Percentiles rank a stretch among this genome's conserved stretches.
phyloP scores from a whole-genome alignment of 1,140 invertebrate genomes.

The Alviniconcha marisindica region DNA sequence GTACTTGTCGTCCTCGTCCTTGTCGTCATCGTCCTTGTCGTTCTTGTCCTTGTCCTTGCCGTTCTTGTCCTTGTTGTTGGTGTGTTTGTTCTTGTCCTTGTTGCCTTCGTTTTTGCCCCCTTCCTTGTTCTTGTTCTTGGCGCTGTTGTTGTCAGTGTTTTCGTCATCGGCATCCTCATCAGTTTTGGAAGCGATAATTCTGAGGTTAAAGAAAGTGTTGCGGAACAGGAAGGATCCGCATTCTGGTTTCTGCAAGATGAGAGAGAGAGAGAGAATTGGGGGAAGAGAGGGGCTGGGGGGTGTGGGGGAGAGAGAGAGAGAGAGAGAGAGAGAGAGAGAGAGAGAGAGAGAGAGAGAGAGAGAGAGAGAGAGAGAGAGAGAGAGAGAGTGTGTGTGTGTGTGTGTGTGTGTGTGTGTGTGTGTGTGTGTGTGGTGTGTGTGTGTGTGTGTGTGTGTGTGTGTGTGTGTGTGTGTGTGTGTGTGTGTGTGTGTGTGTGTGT shows the following conservation, averaged over 20 bases:
- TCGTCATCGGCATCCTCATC: background rate
- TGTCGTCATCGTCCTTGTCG: background rate
- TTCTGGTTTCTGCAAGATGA: slow-evolving; percentile 15
- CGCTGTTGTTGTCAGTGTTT: background rate
- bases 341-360: background rate
- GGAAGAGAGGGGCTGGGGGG: background rate
- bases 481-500: too few species aligned
- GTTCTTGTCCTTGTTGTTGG: background rate
- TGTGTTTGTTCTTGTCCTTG: background rate
- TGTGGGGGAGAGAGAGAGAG: background rate
- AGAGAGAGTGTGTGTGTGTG: too few species aligned
- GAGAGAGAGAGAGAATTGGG: background rate
- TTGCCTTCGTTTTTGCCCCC: background rate
- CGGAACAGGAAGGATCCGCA: slow-evolving; percentile 23
- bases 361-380: background rate
- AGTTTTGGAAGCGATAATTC: background rate
- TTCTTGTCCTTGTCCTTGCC: background rate
- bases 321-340: background rate
- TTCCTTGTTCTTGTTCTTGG: background rate
- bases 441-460: too few species aligned
- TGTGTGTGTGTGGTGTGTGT: too few species aligned
- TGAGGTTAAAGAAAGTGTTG: slow-evolving; percentile 24
- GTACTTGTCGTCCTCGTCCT: too few species aligned
- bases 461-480: too few species aligned
- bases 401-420: too few species aligned